phyloP scores from a whole-genome alignment of 2,888 invertebrate species.

The Ectropis crepuscularia region DNA sequence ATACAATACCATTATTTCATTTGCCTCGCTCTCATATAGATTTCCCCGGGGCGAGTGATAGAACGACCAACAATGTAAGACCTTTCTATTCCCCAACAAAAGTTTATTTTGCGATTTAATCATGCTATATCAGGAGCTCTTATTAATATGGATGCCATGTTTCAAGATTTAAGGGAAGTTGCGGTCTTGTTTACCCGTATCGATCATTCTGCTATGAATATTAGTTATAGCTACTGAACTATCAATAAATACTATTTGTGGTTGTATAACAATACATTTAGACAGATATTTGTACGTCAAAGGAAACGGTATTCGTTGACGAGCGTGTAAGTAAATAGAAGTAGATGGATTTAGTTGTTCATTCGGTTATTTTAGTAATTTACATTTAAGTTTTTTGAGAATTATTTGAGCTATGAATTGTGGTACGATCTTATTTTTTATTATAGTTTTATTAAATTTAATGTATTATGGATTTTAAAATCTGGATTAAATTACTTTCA shows the following conservation, averaged over 20 bases:
- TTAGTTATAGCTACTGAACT: conserved; percentile 38
- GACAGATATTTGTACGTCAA: no score
- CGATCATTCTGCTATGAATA: conserved; percentile 47
- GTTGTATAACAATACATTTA: no score
- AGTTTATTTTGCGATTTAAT: conserved; percentile 24
- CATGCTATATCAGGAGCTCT: conserved; percentile 32
- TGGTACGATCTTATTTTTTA: no score
- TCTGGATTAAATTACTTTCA: no score
- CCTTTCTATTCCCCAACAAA: conserved; percentile 19
- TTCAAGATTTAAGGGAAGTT: conserved; percentile 40
- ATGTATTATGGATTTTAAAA: no score
- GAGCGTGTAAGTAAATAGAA: no score
- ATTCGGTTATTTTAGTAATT: no score
- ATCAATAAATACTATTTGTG: conserved; percentile 37
- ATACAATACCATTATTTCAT: conserved; percentile 54
- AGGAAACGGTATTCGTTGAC: no score
- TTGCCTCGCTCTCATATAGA: conserved; percentile 53
- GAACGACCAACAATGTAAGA: conserved; percentile 33
- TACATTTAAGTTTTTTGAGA: no score
- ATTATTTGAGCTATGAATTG: no score
- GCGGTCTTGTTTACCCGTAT: conserved; percentile 45
- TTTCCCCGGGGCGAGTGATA: conserved; percentile 52
- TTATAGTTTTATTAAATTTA: no score
- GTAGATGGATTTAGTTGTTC: no score
- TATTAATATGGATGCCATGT: conserved; percentile 31